Evolutionary conservation across 2,888 invertebrate species (phyloP).

Genomic region (Ophraella communa): DNA sequence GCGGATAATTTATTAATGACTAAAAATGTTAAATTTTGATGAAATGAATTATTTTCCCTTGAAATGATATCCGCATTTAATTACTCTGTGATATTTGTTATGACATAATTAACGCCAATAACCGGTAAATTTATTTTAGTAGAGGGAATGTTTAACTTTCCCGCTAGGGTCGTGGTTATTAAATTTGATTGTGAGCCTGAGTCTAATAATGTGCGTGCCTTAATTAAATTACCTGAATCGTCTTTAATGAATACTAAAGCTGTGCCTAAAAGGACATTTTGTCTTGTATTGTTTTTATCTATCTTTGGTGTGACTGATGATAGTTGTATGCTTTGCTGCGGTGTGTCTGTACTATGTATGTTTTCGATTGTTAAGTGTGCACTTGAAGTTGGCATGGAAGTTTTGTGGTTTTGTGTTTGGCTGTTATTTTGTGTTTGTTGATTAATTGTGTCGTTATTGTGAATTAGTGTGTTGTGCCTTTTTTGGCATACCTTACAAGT

Average conservation of each 20-base stretch:
- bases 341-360: too few species aligned
- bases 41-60: neutral
- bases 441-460: neutral
- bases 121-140: slow-evolving; percentile 18
- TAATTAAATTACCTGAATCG: neutral
- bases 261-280: slow-evolving; percentile 1
- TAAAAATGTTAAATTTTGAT: slow-evolving; percentile 14
- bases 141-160: slow-evolving; percentile 3
- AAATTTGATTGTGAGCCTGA: slow-evolving; percentile 27
- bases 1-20: slow-evolving; percentile 26
- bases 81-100: slow-evolving; percentile 6
- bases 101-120: slow-evolving; percentile 18
- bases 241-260: neutral
- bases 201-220: slow-evolving; percentile 22
- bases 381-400: neutral
- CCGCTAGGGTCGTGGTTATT: slow-evolving; percentile 1
- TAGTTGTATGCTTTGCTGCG: too few species aligned
- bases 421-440: too few species aligned
- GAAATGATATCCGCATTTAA: slow-evolving; percentile 5
- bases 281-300: neutral
- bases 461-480: neutral
- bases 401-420: too few species aligned
- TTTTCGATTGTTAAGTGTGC: neutral
- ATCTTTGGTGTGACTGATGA: neutral
- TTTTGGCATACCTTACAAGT: neutral